Evolutionary conservation across 2,888 invertebrate genomes (phyloP), one percentile per base, ranked within the genome.

Genomic region (Gastrophysa polygoni): DNA sequence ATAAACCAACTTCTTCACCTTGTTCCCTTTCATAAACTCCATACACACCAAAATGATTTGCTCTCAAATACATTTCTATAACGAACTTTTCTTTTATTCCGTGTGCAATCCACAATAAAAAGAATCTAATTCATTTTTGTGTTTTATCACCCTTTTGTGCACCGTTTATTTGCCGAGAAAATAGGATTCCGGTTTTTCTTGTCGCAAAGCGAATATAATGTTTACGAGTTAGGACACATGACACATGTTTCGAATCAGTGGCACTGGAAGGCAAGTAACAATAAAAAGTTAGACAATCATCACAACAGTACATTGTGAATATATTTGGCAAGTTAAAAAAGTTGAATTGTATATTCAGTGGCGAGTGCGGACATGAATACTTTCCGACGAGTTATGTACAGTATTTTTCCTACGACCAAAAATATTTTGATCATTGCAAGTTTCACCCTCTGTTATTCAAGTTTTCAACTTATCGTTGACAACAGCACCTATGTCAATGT

Each of bases 31-130:
- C 73, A 73, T 72, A 70, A 71, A 68, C 71, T 71, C 71, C 71
- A 75, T 74, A 57, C 61, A 75, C 75, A 75, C 75, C 75, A 74
- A 74, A 73, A 76, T 74, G 77, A 78, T 69, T 77, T 79, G 77
- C 78, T 77, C 78, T 79, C 78, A 77, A 76, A 74, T 73, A 71
- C 76, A 76, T 78, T 74, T 76, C 70, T 71, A 71, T 72, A 71
- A 69, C 71, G 69, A 75, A 74, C 70, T 76, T 77, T 71, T 74
- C 73, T 75, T 78, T 75, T 73, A 76, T 77, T 77, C 75, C 75
- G 76, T 77, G 77, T 78, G 76, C 76, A 78, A 75, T 77, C 75
- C 75, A 77, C 76, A 77, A 78, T 77, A 77, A 78, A 79, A 77
- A 72, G 72, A 73, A 70, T 74, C 75, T 74, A 75, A 75, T 75